A percentile compares a stretch with the other conserved stretches of the same genome.
Evolutionary conservation across 2,113 vertebrate species (phyloP).

Genomic region (Fregetta grallaria): DNA sequence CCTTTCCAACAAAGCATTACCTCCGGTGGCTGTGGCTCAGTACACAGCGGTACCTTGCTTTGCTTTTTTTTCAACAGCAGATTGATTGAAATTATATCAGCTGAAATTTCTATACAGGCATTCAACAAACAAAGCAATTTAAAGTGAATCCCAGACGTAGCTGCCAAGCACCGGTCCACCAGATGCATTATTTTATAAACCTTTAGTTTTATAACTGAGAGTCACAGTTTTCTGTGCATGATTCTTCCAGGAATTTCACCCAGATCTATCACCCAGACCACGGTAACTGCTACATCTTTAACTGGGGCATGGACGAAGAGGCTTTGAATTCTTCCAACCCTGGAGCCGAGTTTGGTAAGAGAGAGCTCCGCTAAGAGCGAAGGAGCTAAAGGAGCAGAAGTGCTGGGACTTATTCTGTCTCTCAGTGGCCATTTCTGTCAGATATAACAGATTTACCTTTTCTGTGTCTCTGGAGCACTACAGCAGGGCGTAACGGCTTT

Average conservation of each 20-base stretch:
- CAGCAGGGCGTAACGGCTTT: not conserved
- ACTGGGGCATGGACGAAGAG: constrained; percentile 78
- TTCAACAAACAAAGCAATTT: not conserved
- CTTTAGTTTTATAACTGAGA: accelerated
- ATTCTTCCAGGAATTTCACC: constrained; percentile 79
- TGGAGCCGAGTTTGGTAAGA: constrained; percentile 78
- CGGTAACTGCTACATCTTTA: constrained; percentile 84
- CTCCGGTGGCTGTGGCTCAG: not conserved
- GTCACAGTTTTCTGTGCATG: not conserved
- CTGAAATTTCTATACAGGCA: not conserved
- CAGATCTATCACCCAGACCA: constrained; percentile 79
- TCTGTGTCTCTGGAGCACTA: not conserved
- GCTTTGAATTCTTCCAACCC: constrained; percentile 77
- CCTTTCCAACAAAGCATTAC: accelerated
- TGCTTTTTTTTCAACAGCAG: not conserved
- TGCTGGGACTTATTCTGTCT: not conserved
- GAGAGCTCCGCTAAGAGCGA: not conserved
- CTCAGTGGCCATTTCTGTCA: not conserved
- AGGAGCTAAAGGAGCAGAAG: not conserved
- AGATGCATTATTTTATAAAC: not conserved
- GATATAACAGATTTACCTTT: not conserved
- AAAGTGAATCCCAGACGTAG: not conserved
- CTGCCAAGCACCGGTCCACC: not conserved
- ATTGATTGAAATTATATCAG: not conserved
- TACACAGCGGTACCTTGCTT: not conserved